phyloP scores from a whole-genome alignment of 2,113 vertebrate species.

The Sylvilagus bachmani region DNA sequence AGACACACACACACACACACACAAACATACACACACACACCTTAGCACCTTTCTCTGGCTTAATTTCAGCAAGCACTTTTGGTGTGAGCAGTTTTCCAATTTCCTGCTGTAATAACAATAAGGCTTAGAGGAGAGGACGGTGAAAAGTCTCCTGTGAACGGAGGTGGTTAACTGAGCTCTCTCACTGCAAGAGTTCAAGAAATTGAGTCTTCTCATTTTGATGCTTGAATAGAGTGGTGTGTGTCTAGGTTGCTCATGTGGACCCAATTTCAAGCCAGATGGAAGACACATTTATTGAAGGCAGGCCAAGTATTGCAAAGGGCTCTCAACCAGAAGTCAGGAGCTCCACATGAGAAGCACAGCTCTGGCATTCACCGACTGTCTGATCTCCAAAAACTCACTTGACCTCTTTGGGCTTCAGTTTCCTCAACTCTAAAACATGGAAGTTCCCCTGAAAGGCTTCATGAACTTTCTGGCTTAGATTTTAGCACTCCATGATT shows the following conservation, averaged over 20 bases:
- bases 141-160: not conserved
- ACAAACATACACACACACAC: not conserved
- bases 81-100: constrained; percentile 31
- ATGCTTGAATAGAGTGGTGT: not conserved
- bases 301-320: not conserved
- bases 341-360: not conserved
- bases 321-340: not conserved
- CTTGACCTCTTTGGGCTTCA: not conserved
- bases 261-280: not conserved
- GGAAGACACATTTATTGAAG: not conserved
- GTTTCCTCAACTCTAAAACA: not conserved
- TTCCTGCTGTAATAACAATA: constrained; percentile 45
- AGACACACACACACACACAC: not conserved
- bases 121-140: not conserved
- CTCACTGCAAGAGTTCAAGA: not conserved
- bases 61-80: constrained; percentile 40
- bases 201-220: not conserved
- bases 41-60: not conserved
- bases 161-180: not conserved
- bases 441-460: not conserved
- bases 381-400: not conserved
- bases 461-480: not conserved
- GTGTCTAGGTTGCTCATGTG: not conserved
- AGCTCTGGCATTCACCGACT: not conserved
- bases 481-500: not conserved